Conservation (phyloP, 2,113 vertebrate genomes). For the Conger conger region DNA sequence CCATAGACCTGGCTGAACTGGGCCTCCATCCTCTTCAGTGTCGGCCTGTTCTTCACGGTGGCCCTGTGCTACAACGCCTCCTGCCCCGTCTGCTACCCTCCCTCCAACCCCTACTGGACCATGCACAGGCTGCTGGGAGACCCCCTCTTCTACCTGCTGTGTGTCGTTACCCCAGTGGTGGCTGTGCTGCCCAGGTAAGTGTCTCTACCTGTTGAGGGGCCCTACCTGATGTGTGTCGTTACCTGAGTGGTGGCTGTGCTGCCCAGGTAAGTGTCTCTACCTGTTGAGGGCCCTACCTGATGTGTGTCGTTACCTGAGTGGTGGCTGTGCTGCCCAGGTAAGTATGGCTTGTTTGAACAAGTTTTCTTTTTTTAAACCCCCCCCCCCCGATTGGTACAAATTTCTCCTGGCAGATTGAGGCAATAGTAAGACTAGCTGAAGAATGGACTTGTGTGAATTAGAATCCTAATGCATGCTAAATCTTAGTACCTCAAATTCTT, state of each 20-base stretch:
- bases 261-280: slow-evolving; percentile 76
- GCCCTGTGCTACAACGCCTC: slow-evolving; percentile 88
- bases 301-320: slow-evolving; percentile 69
- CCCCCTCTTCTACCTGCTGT: slow-evolving; percentile 88
- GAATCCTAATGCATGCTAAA: too few relatives aligned
- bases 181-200: slow-evolving; percentile 89
- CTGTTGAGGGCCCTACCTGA: not conserved
- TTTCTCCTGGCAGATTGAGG: too few relatives aligned
- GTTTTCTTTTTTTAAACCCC: not conserved
- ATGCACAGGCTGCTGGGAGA: slow-evolving; percentile 86
- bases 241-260: slow-evolving; percentile 82
- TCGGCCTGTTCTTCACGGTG: slow-evolving; percentile 83
- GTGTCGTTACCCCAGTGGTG: slow-evolving; percentile 77
- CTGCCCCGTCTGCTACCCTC: slow-evolving; percentile 87
- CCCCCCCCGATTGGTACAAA: too few relatives aligned
- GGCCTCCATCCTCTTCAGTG: slow-evolving; percentile 84
- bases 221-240: slow-evolving; percentile 40
- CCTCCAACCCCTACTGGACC: slow-evolving; percentile 95
- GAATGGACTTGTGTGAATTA: too few relatives aligned
- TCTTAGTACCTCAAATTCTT: too few relatives aligned
- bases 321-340: slow-evolving; percentile 90
- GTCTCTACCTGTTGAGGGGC: not conserved
- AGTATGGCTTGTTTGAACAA: too few relatives aligned
- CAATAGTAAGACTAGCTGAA: too few relatives aligned
- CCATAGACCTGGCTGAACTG: slow-evolving; percentile 94